A percentile compares a stretch with the other conserved stretches of the same genome.
phyloP scores from a whole-genome alignment of 1,140 invertebrate species.

The Chrysomallon squamiferum region DNA sequence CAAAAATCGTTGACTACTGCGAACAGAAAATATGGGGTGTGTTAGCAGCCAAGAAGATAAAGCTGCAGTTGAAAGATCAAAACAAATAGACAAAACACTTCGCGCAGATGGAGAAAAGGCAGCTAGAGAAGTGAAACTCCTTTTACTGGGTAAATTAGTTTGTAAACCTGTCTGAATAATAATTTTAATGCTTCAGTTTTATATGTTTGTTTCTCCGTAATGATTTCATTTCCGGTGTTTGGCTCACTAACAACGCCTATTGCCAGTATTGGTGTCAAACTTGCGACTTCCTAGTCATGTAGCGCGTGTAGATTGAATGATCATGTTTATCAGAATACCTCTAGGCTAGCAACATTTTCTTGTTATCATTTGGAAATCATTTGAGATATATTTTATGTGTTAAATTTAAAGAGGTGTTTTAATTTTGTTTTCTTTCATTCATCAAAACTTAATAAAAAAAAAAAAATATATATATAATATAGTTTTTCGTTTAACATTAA shows the following conservation, averaged over 20 bases:
- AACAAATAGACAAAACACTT: slow-evolving; percentile 87
- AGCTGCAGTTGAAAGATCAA: slow-evolving; percentile 70
- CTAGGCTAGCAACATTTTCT: too few relatives aligned
- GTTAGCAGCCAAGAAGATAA: slow-evolving; percentile 52
- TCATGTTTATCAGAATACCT: too few relatives aligned
- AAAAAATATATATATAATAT: too few relatives aligned
- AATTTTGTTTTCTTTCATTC: too few relatives aligned
- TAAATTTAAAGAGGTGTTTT: too few relatives aligned
- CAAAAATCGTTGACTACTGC: neutral
- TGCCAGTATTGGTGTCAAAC: too few relatives aligned
- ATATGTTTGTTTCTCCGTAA: neutral
- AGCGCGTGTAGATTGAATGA: too few relatives aligned
- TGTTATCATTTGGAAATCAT: too few relatives aligned
- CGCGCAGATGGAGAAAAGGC: slow-evolving; percentile 83
- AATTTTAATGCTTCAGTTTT: neutral
- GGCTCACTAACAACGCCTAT: neutral
- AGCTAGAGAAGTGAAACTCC: slow-evolving; percentile 86
- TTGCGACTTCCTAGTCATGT: too few relatives aligned
- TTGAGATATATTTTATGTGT: too few relatives aligned
- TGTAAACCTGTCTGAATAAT: neutral
- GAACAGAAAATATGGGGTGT: slow-evolving; percentile 47
- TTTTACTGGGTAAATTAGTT: slow-evolving; percentile 76
- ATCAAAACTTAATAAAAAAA: too few relatives aligned
- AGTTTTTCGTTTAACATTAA: too few relatives aligned
- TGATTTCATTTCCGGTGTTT: neutral